Evolutionary conservation across 2,797 vertebrate genomes (phyloP), one percentile per base, ranked within the genome.

Genomic region (Acanthornis magna): DNA sequence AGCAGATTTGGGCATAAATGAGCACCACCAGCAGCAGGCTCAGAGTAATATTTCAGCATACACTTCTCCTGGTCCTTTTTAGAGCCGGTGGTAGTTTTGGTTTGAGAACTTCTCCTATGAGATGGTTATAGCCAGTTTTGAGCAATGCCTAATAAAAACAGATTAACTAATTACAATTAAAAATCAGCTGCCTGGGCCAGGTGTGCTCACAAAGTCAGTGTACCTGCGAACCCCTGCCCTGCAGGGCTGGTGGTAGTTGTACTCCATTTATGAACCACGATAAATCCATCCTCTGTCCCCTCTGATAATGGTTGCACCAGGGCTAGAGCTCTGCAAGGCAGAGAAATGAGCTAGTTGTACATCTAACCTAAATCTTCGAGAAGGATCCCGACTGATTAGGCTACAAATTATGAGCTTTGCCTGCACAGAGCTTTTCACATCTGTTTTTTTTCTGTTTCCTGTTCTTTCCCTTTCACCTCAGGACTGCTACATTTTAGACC

Each of bases 401-500:
- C 23, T 70, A 30, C 47, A 86, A 47, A 51, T 21, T 1, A 63
- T 47, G 29, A 50, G 7, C 7, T 88, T 89, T 60, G 29, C 40
- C 34, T 23, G 16, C 7, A 0, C 8, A 48, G 77, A 73, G 11
- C 4, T 72, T 72, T 87, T 95, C 48, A 91, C 2, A 0, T 23
- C 25, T 30, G 2, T 16, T 43, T 88, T 36, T 77, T n/a, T 71
- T 11, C 34, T 29, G 26, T 36, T 73, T 83, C 32, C 48, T 40
- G 7, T 47, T 74, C 48, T 81, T 68, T 58, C 0, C 30, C 0
- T 84, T 92, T 77, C 25, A 50, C 29, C 65, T 65, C 77, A 98
- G 97, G 99, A 99, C 90, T 99, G 99, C 93, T 99, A 98, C 93
- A 99, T 99, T 83, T 95, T 98, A 91, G 99, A 99, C 95, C 98